phyloP scores from a whole-genome alignment of 2,797 vertebrate species.

The Halcyon smyrnensis region DNA sequence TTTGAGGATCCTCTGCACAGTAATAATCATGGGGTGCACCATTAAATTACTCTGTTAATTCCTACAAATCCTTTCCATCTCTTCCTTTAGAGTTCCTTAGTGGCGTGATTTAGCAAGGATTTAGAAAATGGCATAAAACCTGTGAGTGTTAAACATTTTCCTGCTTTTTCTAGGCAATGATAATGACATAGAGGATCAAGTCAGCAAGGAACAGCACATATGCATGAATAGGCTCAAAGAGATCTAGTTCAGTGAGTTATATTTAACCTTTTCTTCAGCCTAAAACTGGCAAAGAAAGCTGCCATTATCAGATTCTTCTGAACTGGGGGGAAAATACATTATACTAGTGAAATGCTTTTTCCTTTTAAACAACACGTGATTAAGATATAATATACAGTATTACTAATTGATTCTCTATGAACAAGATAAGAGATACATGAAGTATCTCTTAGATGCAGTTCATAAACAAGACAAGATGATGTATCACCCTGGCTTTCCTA shows the following conservation, averaged over 20 bases:
- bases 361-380: background rate
- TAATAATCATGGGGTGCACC: background rate
- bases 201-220: background rate
- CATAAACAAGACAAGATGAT: background rate
- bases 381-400: background rate
- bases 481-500: background rate
- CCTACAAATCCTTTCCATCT: background rate
- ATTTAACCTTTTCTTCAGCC: slow-evolving; percentile 23
- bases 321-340: background rate
- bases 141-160: background rate
- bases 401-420: slow-evolving; percentile 29
- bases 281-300: background rate
- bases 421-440: background rate
- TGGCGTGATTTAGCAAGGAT: background rate
- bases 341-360: background rate
- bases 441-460: background rate
- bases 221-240: background rate
- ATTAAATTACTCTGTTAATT: background rate
- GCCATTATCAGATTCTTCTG: slow-evolving; percentile 17
- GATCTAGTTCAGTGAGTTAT: slow-evolving; percentile 6
- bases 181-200: background rate
- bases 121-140: slow-evolving; percentile 1
- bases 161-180: background rate
- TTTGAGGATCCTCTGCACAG: background rate
- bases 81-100: background rate